Percentiles rank a stretch among this genome's conserved stretches.
These are phyloP conservation scores for Distichodus sexfasciatus DNA, from an alignment of 2,797 vertebrate species.

Conservation along the genomic window DNA sequence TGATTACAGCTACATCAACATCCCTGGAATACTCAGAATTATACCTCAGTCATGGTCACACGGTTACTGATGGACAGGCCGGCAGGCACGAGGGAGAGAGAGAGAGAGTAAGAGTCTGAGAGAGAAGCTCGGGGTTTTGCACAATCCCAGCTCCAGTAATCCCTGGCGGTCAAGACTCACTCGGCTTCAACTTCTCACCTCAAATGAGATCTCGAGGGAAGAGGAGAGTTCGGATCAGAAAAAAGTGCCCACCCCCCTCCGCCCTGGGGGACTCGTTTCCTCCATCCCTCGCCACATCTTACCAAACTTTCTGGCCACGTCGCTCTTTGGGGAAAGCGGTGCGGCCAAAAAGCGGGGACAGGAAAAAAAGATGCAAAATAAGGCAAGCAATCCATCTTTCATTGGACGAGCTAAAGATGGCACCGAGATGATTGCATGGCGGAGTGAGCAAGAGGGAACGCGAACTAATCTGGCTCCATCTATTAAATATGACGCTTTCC, in stretches of 20 bases:
- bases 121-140: constrained; percentile 28
- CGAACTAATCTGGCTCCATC: constrained; percentile 65
- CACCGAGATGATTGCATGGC: constrained; percentile 64
- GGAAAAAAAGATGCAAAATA: constrained; percentile 52
- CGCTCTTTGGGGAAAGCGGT: not conserved
- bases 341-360: too few species aligned
- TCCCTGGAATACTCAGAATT: not conserved
- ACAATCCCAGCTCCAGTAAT: constrained; percentile 47
- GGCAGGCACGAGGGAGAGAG: constrained; percentile 15
- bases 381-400: constrained; percentile 63
- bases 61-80: constrained; percentile 11
- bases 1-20: constrained; percentile 3
- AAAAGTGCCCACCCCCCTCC: constrained; percentile 35
- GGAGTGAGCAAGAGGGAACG: constrained; percentile 58
- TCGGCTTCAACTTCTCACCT: constrained; percentile 57
- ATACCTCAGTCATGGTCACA: constrained; percentile 6
- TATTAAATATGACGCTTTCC: constrained; percentile 66
- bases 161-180: constrained; percentile 53
- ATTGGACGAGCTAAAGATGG: constrained; percentile 64
- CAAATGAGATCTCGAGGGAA: constrained; percentile 69
- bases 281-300: constrained; percentile 47
- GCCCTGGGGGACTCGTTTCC: constrained; percentile 44
- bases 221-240: constrained; percentile 37
- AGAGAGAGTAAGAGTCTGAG: constrained; percentile 6
- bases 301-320: constrained; percentile 59